Conservation (phyloP, 2,888 invertebrate species). For the Melipona beecheii region DNA sequence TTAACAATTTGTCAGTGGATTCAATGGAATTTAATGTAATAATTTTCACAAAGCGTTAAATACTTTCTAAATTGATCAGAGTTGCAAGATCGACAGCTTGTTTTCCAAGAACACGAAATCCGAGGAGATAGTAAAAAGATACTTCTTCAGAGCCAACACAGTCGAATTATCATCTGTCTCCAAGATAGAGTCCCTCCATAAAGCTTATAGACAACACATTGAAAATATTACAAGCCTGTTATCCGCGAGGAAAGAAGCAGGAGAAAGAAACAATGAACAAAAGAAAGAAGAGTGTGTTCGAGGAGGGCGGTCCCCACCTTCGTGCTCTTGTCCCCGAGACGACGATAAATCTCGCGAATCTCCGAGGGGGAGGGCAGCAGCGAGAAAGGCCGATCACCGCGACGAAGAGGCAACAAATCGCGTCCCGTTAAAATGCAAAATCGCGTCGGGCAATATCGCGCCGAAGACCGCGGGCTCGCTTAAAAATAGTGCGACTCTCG, state of each 20-base stretch:
- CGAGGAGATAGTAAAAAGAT: background rate
- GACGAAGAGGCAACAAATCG: conserved; percentile 22
- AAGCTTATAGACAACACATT: background rate
- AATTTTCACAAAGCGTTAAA: background rate
- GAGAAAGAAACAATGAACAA: background rate
- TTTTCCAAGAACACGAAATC: background rate
- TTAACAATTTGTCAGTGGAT: background rate
- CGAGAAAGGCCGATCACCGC: background rate
- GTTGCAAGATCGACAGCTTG: too few species aligned
- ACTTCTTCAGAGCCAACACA: background rate
- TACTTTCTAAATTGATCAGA: background rate
- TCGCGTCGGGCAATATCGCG: conserved; percentile 23
- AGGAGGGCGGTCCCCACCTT: background rate
- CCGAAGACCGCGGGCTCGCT: conserved; percentile 18
- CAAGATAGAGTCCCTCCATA: too few species aligned
- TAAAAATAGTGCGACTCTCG: conserved; percentile 39
- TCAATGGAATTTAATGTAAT: too few species aligned
- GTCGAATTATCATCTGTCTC: background rate
- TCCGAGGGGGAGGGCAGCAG: background rate
- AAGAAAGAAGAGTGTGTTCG: background rate
- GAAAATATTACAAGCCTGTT: background rate
- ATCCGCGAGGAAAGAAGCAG: too few species aligned
- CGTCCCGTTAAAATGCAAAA: conserved; percentile 43
- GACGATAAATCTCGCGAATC: conserved; percentile 33
- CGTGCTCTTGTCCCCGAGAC: too few species aligned